Percentiles rank a stretch among this genome's conserved stretches.
These are phyloP conservation scores for Virgularia gustaviana DNA, from an alignment of 92 coral and sea anemone species.

Conservation along the genomic window DNA sequence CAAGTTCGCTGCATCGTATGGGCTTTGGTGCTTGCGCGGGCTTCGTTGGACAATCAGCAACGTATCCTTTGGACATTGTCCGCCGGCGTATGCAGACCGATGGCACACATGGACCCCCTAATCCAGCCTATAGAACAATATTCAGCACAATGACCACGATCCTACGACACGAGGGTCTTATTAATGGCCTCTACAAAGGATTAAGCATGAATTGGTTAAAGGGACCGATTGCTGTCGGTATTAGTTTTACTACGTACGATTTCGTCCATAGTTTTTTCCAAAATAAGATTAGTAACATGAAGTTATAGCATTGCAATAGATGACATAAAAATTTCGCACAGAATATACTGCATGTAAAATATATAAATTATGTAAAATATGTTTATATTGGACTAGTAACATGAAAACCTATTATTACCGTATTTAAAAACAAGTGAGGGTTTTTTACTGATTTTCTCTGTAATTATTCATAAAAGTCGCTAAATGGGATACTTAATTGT, in stretches of 20 bases:
- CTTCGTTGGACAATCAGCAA: constrained; percentile 78
- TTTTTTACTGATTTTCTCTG: too few species aligned
- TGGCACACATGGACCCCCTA: constrained; percentile 61
- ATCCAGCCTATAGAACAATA: constrained; percentile 80
- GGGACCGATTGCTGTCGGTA: constrained; percentile 96
- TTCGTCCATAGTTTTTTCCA: constrained; percentile 71
- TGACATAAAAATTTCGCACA: neutral
- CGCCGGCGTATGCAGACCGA: constrained; percentile 98
- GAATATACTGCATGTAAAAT: neutral
- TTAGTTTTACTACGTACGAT: constrained; percentile 92
- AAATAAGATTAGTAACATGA: constrained; percentile 18
- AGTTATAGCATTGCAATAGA: constrained; percentile 10
- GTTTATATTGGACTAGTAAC: too few species aligned
- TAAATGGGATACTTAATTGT: too few species aligned
- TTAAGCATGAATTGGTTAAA: constrained; percentile 95
- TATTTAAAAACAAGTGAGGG: too few species aligned
- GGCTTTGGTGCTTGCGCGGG: constrained; percentile 99
- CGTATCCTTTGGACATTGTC: constrained; percentile 88
- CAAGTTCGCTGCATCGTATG: constrained; percentile 74
- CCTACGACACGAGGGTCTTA: constrained; percentile 70
- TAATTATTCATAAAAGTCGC: too few species aligned
- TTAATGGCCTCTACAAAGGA: constrained; percentile 79
- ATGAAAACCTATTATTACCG: too few species aligned
- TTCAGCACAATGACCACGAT: constrained; percentile 80
- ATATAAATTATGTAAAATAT: too few species aligned